Conservation (phyloP, 2,888 invertebrate genomes). For the Drosophila demipolita region DNA sequence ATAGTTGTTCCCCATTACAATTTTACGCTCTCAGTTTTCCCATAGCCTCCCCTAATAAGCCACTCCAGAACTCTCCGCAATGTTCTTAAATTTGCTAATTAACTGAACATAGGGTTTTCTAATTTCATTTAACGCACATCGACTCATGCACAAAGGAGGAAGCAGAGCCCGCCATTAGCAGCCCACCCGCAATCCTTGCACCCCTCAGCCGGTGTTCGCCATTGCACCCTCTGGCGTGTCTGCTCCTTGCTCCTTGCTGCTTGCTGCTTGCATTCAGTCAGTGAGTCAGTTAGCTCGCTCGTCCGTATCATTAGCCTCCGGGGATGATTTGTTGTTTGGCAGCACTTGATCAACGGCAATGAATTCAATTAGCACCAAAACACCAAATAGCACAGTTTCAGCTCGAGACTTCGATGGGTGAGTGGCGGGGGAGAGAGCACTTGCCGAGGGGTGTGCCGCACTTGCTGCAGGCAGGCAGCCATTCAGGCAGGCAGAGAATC, state of each 20-base stretch:
- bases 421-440: not conserved
- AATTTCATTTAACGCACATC: constrained; percentile 76
- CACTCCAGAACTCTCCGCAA: constrained; percentile 25
- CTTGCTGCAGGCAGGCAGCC: constrained; percentile 50
- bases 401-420: not conserved
- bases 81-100: constrained; percentile 76
- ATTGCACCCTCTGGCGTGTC: constrained; percentile 30
- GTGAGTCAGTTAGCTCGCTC: constrained; percentile 66
- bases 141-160: constrained; percentile 7
- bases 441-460: constrained; percentile 35
- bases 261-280: constrained; percentile 33
- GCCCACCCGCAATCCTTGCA: constrained; percentile 14
- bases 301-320: constrained; percentile 77
- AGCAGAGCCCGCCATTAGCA: constrained; percentile 33
- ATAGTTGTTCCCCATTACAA: not conserved
- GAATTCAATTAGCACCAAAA: constrained; percentile 82
- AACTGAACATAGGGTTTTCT: constrained; percentile 81
- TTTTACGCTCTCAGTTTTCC: not conserved
- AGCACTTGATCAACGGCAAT: constrained; percentile 82
- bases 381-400: constrained; percentile 56
- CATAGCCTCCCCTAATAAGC: not conserved
- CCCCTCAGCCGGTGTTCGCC: constrained; percentile 3
- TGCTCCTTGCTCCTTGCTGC: constrained; percentile 19
- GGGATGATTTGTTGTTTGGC: constrained; percentile 80
- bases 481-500: constrained; percentile 19